A percentile compares a stretch with the other conserved stretches of the same genome.
Conservation (phyloP, 2,797 vertebrate genomes). For the Picus viridis region DNA sequence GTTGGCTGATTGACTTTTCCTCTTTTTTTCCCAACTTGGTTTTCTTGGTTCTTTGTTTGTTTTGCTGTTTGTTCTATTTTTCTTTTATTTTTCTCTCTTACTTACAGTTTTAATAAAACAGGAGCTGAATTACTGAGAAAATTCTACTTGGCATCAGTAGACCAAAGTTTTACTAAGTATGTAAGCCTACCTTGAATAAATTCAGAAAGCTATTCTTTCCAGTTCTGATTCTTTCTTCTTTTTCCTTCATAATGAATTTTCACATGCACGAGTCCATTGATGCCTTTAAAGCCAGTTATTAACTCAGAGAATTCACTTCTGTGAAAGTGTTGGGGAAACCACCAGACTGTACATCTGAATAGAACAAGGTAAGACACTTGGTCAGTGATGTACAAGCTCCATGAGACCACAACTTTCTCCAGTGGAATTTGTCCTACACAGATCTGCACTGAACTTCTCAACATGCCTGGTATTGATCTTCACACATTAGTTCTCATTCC, state of each 20-base stretch:
- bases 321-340: rapidly evolving
- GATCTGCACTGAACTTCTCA: neutral
- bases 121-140: neutral
- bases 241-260: neutral
- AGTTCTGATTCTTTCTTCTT: neutral
- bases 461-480: neutral
- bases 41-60: neutral
- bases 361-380: neutral
- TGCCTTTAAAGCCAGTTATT: neutral
- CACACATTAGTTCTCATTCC: neutral
- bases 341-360: neutral
- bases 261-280: neutral
- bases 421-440: neutral
- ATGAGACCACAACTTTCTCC: neutral
- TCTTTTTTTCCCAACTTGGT: neutral
- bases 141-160: neutral
- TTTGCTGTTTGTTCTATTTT: neutral
- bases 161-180: neutral
- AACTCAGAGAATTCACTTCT: neutral
- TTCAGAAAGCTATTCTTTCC: neutral
- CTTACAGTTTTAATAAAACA: neutral
- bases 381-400: neutral
- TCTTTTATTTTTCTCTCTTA: rapidly evolving
- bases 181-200: neutral
- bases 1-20: neutral